A percentile compares a stretch with the other conserved stretches of the same genome.
phyloP scores from a whole-genome alignment of 2,797 vertebrate species.

The Acanthornis magna region DNA sequence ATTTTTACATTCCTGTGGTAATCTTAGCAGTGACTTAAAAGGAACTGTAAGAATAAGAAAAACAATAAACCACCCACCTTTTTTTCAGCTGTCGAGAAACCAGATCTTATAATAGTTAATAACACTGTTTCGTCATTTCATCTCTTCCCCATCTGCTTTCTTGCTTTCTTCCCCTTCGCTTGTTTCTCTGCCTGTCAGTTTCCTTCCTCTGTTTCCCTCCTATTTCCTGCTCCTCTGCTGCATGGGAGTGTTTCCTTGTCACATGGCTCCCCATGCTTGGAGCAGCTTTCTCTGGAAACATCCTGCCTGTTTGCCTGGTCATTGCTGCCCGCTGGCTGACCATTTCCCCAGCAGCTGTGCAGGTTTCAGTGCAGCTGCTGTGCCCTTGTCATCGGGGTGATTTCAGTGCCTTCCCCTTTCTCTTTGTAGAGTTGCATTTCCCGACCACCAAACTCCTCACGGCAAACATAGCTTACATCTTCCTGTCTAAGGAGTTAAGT shows the following conservation, averaged over 20 bases:
- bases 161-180: background rate
- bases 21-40: background rate
- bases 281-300: background rate
- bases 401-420: background rate
- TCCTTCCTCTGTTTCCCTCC: conserved; percentile 22
- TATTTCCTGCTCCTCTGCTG: conserved; percentile 8
- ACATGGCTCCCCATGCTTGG: background rate
- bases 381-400: background rate
- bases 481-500: background rate
- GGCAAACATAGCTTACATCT: background rate
- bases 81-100: background rate
- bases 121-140: background rate
- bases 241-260: background rate
- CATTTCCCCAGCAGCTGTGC: background rate
- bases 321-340: background rate
- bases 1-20: background rate
- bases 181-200: conserved; percentile 2
- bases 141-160: background rate
- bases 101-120: background rate
- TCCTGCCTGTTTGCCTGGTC: background rate
- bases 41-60: background rate
- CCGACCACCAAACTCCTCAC: background rate
- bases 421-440: background rate
- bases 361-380: background rate
- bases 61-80: background rate